These are phyloP conservation scores for Eupithecia pulchellata DNA, from an alignment of 2,888 invertebrate species.

Conservation along the genomic window DNA sequence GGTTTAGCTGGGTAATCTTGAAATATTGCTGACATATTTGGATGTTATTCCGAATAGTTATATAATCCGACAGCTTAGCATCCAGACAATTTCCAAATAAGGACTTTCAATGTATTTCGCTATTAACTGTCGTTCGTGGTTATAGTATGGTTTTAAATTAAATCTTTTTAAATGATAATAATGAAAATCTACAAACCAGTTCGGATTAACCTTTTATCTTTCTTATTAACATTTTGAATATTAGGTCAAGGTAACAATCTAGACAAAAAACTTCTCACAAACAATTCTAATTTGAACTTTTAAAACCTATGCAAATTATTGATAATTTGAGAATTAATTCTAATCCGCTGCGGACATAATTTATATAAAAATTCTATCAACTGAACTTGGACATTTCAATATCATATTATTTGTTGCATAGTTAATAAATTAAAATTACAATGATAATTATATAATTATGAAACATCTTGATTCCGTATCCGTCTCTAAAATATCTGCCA, in stretches of 20 bases:
- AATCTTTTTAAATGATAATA: not conserved
- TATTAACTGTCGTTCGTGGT: not conserved
- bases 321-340: constrained; percentile 15
- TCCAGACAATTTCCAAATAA: not conserved
- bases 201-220: constrained; percentile 19
- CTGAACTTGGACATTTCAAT: constrained; percentile 18
- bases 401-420: not conserved
- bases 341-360: constrained; percentile 14
- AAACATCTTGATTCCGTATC: not conserved
- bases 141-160: not conserved
- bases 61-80: not conserved
- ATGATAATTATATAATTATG: not conserved
- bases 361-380: constrained; percentile 15
- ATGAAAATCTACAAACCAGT: not conserved
- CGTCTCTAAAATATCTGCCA: too few species aligned
- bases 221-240: constrained; percentile 21
- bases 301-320: constrained; percentile 29
- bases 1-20: not conserved
- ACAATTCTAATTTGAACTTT: constrained; percentile 15
- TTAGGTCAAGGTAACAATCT: constrained; percentile 37
- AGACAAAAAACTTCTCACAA: not conserved
- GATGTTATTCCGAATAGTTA: not conserved
- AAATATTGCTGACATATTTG: not conserved
- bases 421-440: constrained; percentile 1
- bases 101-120: not conserved